A percentile compares a stretch with the other conserved stretches of the same genome.
Evolutionary conservation across 2,888 invertebrate genomes (phyloP).

Genomic region (Boloria euphrosyne): DNA sequence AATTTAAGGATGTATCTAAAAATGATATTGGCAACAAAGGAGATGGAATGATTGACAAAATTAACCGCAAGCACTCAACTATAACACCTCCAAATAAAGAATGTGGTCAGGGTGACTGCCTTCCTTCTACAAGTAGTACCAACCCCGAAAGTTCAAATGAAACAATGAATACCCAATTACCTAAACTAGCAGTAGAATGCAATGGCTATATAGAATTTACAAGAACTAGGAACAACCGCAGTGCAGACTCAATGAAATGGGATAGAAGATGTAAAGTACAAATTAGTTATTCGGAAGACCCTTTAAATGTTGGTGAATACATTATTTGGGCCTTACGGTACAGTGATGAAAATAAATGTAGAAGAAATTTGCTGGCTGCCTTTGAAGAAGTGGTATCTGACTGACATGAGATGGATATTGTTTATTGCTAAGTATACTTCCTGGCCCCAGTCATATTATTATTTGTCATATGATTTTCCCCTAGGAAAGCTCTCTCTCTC

Average conservation of each 20-base stretch:
- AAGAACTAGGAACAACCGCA: slow-evolving; percentile 62
- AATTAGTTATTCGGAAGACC: slow-evolving; percentile 82
- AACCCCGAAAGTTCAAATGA: slow-evolving; percentile 67
- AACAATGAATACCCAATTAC: slow-evolving; percentile 66
- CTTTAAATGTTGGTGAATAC: slow-evolving; percentile 78
- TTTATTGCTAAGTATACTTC: too few relatives aligned
- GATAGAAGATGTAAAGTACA: slow-evolving; percentile 84
- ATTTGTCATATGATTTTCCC: too few relatives aligned
- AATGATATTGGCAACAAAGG: slow-evolving; percentile 60
- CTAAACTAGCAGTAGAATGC: slow-evolving; percentile 73
- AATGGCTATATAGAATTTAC: slow-evolving; percentile 74
- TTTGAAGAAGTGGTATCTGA: slow-evolving; percentile 71
- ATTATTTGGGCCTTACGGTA: slow-evolving; percentile 84
- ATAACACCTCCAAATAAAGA: slow-evolving; percentile 72
- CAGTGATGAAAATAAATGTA: slow-evolving; percentile 82
- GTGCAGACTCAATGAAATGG: slow-evolving; percentile 79
- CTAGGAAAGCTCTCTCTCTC: too few relatives aligned
- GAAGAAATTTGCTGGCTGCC: slow-evolving; percentile 80
- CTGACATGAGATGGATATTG: slow-evolving; percentile 35
- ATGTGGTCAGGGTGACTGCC: slow-evolving; percentile 74
- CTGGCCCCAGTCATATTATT: too few relatives aligned
- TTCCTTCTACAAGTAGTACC: slow-evolving; percentile 72
- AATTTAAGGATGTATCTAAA: slow-evolving; percentile 47
- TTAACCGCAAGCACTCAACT: slow-evolving; percentile 58
- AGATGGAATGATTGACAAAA: slow-evolving; percentile 53